Evolutionary conservation across 2,888 invertebrate species (phyloP).

Genomic region (Catocala sponsa): DNA sequence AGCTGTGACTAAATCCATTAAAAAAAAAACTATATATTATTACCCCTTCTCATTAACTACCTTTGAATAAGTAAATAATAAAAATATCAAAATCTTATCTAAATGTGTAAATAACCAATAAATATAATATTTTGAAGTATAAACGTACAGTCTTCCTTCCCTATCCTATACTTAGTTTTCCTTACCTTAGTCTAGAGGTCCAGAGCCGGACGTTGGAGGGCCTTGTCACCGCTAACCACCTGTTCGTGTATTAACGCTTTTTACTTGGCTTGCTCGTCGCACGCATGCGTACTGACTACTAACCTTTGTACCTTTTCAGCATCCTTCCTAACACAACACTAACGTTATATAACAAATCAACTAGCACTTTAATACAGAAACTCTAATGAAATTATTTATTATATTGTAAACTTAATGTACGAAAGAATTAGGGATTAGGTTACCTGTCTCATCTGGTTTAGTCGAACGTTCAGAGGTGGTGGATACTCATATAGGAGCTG

Average conservation of each 20-base stretch:
- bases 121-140: not conserved
- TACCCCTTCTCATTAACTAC: too few relatives aligned
- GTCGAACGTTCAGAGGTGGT: constrained; percentile 54
- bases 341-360: constrained; percentile 61
- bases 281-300: constrained; percentile 86
- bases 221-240: constrained; percentile 79
- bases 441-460: constrained; percentile 74
- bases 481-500: constrained; percentile 27
- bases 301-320: constrained; percentile 86
- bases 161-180: constrained; percentile 42
- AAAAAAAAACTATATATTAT: too few relatives aligned
- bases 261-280: constrained; percentile 81
- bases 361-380: constrained; percentile 52
- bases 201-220: constrained; percentile 54
- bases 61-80: too few relatives aligned
- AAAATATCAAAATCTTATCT: too few relatives aligned
- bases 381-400: not conserved
- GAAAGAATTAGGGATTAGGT: constrained; percentile 35
- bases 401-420: constrained; percentile 12
- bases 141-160: constrained; percentile 19
- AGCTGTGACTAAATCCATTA: too few relatives aligned
- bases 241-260: constrained; percentile 71
- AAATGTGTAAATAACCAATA: too few relatives aligned
- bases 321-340: constrained; percentile 82
- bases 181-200: constrained; percentile 52